Conservation (phyloP, 2,113 vertebrate species). For the Xenotilapia caudafasciata region DNA sequence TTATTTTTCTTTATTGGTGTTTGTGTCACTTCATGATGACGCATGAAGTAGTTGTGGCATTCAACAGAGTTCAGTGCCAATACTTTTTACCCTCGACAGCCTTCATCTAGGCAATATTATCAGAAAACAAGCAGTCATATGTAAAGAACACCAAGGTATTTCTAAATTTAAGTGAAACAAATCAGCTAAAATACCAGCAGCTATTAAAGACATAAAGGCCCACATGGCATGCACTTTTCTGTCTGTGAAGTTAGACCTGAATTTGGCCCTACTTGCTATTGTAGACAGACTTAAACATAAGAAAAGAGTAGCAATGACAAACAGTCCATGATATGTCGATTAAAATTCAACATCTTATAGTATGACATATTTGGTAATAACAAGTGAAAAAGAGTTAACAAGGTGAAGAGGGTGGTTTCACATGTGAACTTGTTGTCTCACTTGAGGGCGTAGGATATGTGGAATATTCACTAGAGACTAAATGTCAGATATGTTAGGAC, state of each 20-base stretch:
- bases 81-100: neutral
- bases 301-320: neutral
- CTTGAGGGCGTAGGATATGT: accelerated
- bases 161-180: neutral
- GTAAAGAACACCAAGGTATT: neutral
- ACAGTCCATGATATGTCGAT: accelerated
- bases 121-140: neutral
- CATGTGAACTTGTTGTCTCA: neutral
- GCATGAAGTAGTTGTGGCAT: neutral
- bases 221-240: neutral
- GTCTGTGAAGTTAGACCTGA: neutral
- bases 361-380: neutral
- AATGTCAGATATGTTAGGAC: neutral
- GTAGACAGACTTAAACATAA: neutral
- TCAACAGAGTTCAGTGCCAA: neutral
- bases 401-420: neutral
- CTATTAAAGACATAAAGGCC: neutral
- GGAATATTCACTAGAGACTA: neutral
- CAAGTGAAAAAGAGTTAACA: neutral
- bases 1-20: neutral
- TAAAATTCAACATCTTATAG: neutral
- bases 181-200: neutral
- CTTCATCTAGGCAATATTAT: neutral
- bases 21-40: neutral
- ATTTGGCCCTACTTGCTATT: neutral